Conservation (phyloP, 1,140 invertebrate species). For the Eurosta solidaginis region DNA sequence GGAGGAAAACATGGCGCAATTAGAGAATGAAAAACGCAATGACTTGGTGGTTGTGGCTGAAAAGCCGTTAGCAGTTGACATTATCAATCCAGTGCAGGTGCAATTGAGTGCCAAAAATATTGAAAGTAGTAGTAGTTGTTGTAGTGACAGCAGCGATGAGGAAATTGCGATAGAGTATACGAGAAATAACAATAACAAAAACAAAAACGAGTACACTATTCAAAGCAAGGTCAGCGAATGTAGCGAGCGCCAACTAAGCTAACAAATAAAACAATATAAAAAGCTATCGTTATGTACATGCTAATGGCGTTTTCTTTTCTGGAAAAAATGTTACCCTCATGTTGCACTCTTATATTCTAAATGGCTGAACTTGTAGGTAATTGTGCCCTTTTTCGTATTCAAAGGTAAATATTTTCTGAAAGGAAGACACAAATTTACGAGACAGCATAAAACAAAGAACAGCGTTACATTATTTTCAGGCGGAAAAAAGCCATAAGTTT, state of each 20-base stretch:
- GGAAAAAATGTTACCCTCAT: no score
- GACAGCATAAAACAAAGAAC: no score
- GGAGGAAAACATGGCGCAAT: not conserved
- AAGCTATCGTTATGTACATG: no score
- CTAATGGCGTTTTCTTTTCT: no score
- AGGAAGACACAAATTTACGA: no score
- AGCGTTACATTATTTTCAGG: no score
- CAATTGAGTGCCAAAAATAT: slow-evolving; percentile 23
- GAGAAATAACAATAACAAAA: not conserved
- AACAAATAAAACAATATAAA: not conserved
- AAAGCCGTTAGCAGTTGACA: not conserved
- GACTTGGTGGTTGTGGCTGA: not conserved
- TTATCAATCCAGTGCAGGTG: slow-evolving; percentile 9
- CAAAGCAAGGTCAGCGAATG: not conserved
- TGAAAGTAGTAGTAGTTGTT: slow-evolving; percentile 27
- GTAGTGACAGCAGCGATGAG: not conserved
- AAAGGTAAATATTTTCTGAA: no score
- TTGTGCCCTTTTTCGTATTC: no score
- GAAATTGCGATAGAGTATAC: not conserved
- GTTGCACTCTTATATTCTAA: no score
- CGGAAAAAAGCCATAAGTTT: no score
- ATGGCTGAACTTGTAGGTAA: no score
- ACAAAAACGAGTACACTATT: not conserved
- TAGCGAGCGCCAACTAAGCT: slow-evolving; percentile 4
- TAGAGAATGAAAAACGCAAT: not conserved